These are phyloP conservation scores for Hypena proboscidalis DNA, from an alignment of 2,888 invertebrate genomes.

Conservation along the genomic window DNA sequence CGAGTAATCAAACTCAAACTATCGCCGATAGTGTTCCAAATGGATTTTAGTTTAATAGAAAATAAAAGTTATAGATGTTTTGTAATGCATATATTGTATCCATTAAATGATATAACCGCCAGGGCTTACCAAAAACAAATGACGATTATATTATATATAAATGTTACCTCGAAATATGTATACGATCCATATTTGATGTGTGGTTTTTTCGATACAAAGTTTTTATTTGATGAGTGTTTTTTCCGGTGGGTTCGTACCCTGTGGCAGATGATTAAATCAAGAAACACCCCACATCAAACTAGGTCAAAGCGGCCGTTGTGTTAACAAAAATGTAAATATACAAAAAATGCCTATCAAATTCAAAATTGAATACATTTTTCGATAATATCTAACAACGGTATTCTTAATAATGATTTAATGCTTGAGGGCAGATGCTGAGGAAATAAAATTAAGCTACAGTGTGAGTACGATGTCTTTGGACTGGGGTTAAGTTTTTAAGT, in stretches of 20 bases:
- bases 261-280: conserved; percentile 25
- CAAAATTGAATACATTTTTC: conserved; percentile 27
- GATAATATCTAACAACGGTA: conserved; percentile 23
- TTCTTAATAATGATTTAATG: conserved; percentile 14
- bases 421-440: conserved; percentile 5
- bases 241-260: not conserved
- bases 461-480: conserved; percentile 3
- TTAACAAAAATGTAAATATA: conserved; percentile 24
- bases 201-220: not conserved
- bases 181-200: too few species aligned
- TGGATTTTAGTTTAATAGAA: conserved; percentile 9
- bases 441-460: conserved; percentile 5
- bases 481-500: conserved; percentile 10
- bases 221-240: conserved; percentile 10
- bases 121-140: too few species aligned
- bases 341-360: conserved; percentile 22
- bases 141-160: too few species aligned
- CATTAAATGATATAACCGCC: too few species aligned
- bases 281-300: conserved; percentile 20
- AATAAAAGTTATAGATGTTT: not conserved
- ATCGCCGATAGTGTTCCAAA: conserved; percentile 5
- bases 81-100: not conserved
- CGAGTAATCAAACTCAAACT: conserved; percentile 7
- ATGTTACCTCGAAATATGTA: too few species aligned
- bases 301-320: conserved; percentile 22